A percentile compares a stretch with the other conserved stretches of the same genome.
These are phyloP conservation scores for Gambusia yucatana DNA, from an alignment of 2,797 vertebrate species.

Conservation along the genomic window DNA sequence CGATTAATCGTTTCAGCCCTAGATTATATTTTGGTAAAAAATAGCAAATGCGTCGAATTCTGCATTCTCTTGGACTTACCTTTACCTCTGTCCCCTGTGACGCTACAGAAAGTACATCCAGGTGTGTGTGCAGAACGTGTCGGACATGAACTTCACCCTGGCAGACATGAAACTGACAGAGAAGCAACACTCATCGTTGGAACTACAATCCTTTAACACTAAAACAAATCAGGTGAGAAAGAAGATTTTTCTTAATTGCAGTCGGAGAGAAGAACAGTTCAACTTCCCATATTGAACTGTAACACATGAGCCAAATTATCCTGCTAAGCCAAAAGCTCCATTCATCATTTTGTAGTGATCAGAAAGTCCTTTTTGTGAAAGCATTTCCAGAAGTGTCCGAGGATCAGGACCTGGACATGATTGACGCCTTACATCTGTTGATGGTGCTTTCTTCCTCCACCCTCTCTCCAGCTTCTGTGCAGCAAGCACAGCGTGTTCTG, in stretches of 20 bases:
- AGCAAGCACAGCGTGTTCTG: conserved; percentile 92
- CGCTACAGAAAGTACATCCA: conserved; percentile 93
- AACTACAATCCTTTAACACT: conserved; percentile 84
- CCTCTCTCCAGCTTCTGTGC: conserved; percentile 82
- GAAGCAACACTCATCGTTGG: conserved; percentile 74
- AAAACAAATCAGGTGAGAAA: conserved; percentile 85
- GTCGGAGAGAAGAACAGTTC: neutral
- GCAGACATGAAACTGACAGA: conserved; percentile 84
- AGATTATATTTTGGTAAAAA: neutral
- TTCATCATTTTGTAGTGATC: neutral
- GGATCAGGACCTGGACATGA: neutral
- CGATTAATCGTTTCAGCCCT: too few species aligned
- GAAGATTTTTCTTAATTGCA: neutral
- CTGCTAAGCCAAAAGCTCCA: neutral
- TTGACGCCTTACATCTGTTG: neutral
- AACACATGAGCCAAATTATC: neutral
- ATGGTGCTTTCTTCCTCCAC: neutral
- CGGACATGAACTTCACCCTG: conserved; percentile 89
- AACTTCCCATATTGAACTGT: neutral
- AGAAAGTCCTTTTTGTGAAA: neutral
- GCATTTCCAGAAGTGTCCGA: neutral
- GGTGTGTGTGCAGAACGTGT: conserved; percentile 93
- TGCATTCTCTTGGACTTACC: neutral
- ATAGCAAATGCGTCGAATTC: neutral
- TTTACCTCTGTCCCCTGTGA: conserved; percentile 5